Conservation (phyloP, 2,113 vertebrate species). For the Cranoglanis bouderius region DNA sequence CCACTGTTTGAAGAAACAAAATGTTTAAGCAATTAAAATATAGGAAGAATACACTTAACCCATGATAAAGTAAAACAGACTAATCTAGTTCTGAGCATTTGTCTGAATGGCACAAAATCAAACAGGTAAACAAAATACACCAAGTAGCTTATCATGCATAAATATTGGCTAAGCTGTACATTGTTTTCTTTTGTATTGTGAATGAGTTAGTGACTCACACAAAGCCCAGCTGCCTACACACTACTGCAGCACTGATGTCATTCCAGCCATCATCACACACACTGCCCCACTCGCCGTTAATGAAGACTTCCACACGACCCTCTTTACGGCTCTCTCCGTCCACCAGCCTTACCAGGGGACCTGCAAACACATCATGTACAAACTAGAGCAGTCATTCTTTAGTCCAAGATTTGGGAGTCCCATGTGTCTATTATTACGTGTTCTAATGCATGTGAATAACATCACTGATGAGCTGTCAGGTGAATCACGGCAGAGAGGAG, state of each 20-base stretch:
- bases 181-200: not conserved
- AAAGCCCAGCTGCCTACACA: constrained; percentile 75
- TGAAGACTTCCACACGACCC: constrained; percentile 74
- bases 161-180: not conserved
- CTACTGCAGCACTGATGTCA: constrained; percentile 69
- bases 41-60: not conserved
- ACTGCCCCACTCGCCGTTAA: constrained; percentile 69
- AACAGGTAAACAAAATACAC: not conserved
- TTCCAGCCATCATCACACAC: constrained; percentile 78
- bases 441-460: not conserved
- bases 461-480: not conserved
- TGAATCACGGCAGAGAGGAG: not conserved
- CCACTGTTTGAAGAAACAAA: constrained; percentile 67
- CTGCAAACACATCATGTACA: constrained; percentile 52
- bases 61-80: not conserved
- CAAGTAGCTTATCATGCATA: not conserved
- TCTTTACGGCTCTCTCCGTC: constrained; percentile 72
- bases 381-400: not conserved
- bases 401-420: not conserved
- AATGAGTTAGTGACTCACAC: constrained; percentile 55
- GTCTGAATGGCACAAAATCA: not conserved
- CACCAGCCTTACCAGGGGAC: constrained; percentile 68
- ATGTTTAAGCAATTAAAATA: not conserved
- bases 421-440: not conserved
- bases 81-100: not conserved